Base-by-base conservation (phyloP, 2,797 vertebrate genomes). In the Vipera ursinii region DNA sequence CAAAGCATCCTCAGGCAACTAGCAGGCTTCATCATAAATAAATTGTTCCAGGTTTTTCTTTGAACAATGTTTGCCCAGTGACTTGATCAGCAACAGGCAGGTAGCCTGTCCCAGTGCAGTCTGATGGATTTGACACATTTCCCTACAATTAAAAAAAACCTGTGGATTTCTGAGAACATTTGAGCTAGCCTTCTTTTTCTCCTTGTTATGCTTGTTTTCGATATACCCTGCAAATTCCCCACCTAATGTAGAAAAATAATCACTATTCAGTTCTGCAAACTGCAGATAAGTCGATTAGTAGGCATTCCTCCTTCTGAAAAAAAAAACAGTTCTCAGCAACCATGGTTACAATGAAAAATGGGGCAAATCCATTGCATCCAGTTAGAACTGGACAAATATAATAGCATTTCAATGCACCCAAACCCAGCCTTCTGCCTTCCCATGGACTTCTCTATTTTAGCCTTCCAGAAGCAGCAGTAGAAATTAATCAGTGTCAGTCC, bases 401-500 rank as follows among this genome's bases (percentile, higher is more conserved):
- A 44, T 15, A 17, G 12, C 51, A 32, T 8, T 38, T 85, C 20
- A n/a, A 44, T 51, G 15, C 59, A 86, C 53, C 53, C 1, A 20
- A 32, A 86, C 91, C 73, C 73, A 38, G 38, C 53, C 89, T 89
- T 69, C 91, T 94, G 91, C 87, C n/a, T 91, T 92, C 73, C 60
- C 32, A 17, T 73, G n/a, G 73, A 86, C 60, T 87, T 92, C 73
- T 89, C 61, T 88, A 4, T 86, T 94, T 86, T 87, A 92, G 87
- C 32, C 87, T 94, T 89, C 53, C 55, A 92, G 44, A 91, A 87
- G 73, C 73, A 73, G 91, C 73, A 91, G 90, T 61, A 73, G 78
- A 94, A 92, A 94, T 94, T 91, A 91, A 94, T 94, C 91, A 91
- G 56, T 53, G 89, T 86, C 89, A 90, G 20, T 53, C 87, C 87